Evolutionary conservation across 2,888 invertebrate species (phyloP).

Genomic region (Protodeltote pygarga): DNA sequence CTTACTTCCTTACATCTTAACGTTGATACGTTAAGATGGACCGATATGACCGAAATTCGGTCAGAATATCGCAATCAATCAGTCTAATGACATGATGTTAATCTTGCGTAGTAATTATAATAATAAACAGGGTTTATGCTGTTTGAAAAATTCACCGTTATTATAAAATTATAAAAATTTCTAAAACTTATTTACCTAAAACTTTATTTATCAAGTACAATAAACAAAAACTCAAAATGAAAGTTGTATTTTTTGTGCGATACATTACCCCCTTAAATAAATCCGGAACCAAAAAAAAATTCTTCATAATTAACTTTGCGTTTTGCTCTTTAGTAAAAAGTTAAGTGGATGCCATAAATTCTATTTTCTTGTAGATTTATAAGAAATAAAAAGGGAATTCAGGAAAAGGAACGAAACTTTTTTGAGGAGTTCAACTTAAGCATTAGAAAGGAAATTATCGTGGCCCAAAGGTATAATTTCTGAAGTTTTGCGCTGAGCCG

Average conservation of each 20-base stretch:
- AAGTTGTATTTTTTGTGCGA: neutral
- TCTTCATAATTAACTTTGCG: conserved; percentile 49
- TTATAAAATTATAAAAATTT: too few relatives aligned
- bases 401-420: conserved; percentile 62
- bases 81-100: too few relatives aligned
- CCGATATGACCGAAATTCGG: too few relatives aligned
- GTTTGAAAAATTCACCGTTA: too few relatives aligned
- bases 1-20: too few relatives aligned
- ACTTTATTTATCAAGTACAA: too few relatives aligned
- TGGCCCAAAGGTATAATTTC: conserved; percentile 71
- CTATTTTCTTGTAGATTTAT: conserved; percentile 68
- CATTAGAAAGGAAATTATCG: conserved; percentile 79
- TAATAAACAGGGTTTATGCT: too few relatives aligned
- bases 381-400: conserved; percentile 67
- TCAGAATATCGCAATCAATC: too few relatives aligned
- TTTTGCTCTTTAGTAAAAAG: conserved; percentile 53
- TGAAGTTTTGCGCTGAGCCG: conserved; percentile 63
- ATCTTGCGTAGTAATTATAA: too few relatives aligned
- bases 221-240: neutral
- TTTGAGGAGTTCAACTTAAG: conserved; percentile 70
- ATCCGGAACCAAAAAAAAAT: conserved; percentile 35
- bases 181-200: too few relatives aligned
- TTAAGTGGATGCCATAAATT: conserved; percentile 64
- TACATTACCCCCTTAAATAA: conserved; percentile 32
- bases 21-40: too few relatives aligned